These are phyloP conservation scores for Bombus polaris DNA, from an alignment of 1,140 invertebrate species.

Conservation along the genomic window DNA sequence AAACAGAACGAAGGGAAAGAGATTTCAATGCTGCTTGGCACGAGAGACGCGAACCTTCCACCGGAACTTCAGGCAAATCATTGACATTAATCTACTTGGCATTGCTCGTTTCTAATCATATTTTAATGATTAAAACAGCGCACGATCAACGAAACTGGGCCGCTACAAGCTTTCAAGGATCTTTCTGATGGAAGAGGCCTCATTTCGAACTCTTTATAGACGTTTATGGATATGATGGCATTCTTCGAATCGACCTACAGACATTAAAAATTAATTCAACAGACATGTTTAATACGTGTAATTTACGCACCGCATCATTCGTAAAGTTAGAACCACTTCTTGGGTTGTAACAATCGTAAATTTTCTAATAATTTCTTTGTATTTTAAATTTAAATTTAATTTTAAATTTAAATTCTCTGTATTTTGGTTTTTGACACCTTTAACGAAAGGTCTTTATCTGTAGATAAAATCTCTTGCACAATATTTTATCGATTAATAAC, in stretches of 20 bases:
- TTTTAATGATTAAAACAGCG: constrained; percentile 11
- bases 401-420: too few species aligned
- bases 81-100: constrained; percentile 25
- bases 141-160: constrained; percentile 7
- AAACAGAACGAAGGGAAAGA: neutral
- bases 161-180: constrained; percentile 13
- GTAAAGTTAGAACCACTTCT: neutral
- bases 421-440: too few species aligned
- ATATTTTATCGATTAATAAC: too few species aligned
- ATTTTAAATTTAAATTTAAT: too few species aligned
- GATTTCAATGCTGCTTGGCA: constrained; percentile 1
- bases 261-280: neutral
- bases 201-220: neutral
- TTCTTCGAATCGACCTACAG: neutral
- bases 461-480: too few species aligned
- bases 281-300: too few species aligned
- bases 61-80: neutral
- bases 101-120: constrained; percentile 10
- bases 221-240: too few species aligned
- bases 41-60: neutral
- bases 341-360: neutral
- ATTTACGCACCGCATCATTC: too few species aligned
- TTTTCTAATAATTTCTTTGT: too few species aligned
- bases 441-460: too few species aligned
- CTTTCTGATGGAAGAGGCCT: neutral